A percentile compares a stretch with the other conserved stretches of the same genome.
Conservation (phyloP, 2,113 vertebrate species). For the Oriolus oriolus region DNA sequence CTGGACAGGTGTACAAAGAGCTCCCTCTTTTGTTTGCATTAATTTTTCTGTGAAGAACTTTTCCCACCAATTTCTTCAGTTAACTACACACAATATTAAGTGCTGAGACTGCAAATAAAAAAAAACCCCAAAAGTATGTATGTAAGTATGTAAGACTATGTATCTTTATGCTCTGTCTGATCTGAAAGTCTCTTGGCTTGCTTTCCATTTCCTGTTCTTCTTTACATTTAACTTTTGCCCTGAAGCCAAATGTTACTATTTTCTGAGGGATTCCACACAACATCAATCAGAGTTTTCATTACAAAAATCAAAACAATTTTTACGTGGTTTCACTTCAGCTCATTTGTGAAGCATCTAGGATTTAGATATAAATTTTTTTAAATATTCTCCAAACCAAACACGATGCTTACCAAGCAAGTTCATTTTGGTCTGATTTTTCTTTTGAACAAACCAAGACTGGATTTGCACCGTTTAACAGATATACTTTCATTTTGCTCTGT, state of each 20-base stretch:
- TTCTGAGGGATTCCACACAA: not conserved
- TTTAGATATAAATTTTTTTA: not conserved
- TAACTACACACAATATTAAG: not conserved
- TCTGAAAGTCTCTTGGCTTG: not conserved
- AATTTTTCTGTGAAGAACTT: not conserved
- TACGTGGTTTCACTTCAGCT: not conserved
- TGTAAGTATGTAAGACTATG: too few species aligned
- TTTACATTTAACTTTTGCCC: not conserved
- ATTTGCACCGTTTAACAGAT: not conserved
- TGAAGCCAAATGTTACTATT: not conserved
- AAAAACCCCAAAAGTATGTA: fast-evolving
- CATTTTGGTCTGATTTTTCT: not conserved
- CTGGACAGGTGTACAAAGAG: not conserved
- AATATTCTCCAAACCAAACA: not conserved
- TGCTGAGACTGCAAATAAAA: not conserved
- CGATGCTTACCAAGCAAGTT: not conserved
- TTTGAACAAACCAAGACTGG: not conserved
- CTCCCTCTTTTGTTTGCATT: not conserved
- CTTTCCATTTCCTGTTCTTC: not conserved
- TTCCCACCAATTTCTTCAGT: not conserved
- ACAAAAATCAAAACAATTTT: not conserved
- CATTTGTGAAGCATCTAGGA: not conserved
- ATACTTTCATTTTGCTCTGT: not conserved
- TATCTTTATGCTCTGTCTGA: not conserved
- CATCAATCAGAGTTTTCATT: not conserved